phyloP scores from a whole-genome alignment of 1,140 invertebrate species.

The Leptinotarsa texana region DNA sequence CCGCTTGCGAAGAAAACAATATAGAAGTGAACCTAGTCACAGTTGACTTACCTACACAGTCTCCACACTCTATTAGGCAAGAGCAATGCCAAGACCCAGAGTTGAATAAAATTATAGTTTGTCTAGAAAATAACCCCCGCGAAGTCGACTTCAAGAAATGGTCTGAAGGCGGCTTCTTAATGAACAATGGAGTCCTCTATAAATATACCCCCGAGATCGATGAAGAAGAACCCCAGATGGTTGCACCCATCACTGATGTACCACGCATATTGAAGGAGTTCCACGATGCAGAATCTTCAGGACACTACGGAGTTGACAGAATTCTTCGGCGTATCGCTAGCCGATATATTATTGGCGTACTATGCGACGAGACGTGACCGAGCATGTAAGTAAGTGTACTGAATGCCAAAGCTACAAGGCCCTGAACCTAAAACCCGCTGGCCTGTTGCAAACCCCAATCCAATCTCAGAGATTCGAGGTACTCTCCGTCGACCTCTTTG shows the following conservation, averaged over 20 bases:
- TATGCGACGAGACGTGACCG: conserved; percentile 21
- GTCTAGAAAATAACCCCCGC: not conserved
- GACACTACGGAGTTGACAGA: not conserved
- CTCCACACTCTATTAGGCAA: conserved; percentile 5
- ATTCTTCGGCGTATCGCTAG: conserved; percentile 8
- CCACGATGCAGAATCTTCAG: no score
- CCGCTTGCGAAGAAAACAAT: conserved; percentile 8
- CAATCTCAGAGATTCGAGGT: conserved; percentile 43
- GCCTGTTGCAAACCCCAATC: conserved; percentile 45
- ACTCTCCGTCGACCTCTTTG: conserved; percentile 46
- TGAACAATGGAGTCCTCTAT: not conserved
- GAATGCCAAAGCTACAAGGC: conserved; percentile 26
- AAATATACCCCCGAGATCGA: not conserved
- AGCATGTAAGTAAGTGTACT: conserved; percentile 26
- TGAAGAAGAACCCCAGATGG: not conserved
- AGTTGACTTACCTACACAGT: conserved; percentile 13
- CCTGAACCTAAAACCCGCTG: conserved; percentile 40
- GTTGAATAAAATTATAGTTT: conserved; percentile 28
- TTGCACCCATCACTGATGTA: not conserved
- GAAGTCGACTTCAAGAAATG: not conserved
- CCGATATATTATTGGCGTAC: conserved; percentile 27
- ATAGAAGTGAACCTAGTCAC: conserved; percentile 3
- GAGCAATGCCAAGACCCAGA: conserved; percentile 36
- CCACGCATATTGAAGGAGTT: not conserved
- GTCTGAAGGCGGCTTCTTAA: not conserved